Evolutionary conservation across 1,140 invertebrate genomes (phyloP).

Genomic region (Cydia amplana): DNA sequence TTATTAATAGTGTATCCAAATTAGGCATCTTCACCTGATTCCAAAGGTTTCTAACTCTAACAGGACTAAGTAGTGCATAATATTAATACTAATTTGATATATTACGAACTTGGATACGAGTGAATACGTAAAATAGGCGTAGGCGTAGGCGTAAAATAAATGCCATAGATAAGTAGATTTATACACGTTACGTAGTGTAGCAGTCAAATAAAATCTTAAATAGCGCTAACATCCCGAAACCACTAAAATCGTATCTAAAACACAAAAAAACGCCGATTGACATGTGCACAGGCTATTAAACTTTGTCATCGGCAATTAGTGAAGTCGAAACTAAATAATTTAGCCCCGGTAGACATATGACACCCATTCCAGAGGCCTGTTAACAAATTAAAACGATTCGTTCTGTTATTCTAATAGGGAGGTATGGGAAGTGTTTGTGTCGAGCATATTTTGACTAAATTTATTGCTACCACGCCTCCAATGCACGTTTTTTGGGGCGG

Average conservation of each 20-base stretch:
- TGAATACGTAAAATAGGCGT: no score
- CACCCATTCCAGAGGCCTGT: slow-evolving; percentile 72
- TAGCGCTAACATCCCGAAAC: neutral
- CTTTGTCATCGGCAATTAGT: slow-evolving; percentile 77
- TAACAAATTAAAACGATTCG: slow-evolving; percentile 78
- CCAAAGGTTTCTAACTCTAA: no score
- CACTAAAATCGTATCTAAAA: neutral
- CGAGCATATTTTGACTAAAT: slow-evolving; percentile 79
- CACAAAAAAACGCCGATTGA: slow-evolving; percentile 43
- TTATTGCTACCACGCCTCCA: slow-evolving; percentile 78
- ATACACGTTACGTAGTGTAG: no score
- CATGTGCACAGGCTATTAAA: slow-evolving; percentile 67
- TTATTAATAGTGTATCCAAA: no score
- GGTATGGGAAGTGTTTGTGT: slow-evolving; percentile 74
- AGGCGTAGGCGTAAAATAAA: no score
- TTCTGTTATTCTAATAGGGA: slow-evolving; percentile 78
- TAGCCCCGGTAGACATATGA: slow-evolving; percentile 65
- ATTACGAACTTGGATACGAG: no score
- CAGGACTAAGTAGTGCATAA: no score
- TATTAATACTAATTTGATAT: no score
- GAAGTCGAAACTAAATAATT: slow-evolving; percentile 70
- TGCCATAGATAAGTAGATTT: no score
- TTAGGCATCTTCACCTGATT: no score
- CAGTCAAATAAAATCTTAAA: neutral
- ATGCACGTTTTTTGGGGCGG: slow-evolving; percentile 61